Conservation (phyloP, 2,797 vertebrate genomes). For the Chelon labrosus region DNA sequence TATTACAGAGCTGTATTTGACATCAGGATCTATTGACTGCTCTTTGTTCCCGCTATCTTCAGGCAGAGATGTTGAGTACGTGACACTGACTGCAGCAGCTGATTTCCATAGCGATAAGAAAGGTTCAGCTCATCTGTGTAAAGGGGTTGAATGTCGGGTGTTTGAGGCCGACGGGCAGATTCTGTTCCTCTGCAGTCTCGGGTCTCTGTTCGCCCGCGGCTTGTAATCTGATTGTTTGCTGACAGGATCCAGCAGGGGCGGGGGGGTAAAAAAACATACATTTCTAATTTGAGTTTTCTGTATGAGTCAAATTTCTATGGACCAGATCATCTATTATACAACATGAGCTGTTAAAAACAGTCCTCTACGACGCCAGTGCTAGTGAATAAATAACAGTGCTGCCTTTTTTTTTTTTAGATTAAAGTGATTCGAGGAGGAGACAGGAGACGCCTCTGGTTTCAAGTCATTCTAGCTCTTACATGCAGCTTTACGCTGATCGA, state of each 20-base stretch:
- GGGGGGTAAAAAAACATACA: neutral
- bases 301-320: neutral
- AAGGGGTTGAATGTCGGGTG: slow-evolving; percentile 65
- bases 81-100: slow-evolving; percentile 47
- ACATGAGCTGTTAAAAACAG: neutral
- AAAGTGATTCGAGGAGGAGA: slow-evolving; percentile 8
- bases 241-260: neutral
- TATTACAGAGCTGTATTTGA: slow-evolving; percentile 27
- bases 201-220: slow-evolving; percentile 37
- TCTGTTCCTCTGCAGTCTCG: slow-evolving; percentile 48
- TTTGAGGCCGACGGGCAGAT: slow-evolving; percentile 48
- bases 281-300: slow-evolving; percentile 13
- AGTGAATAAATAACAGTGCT: slow-evolving; percentile 21
- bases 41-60: slow-evolving; percentile 51
- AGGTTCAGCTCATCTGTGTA: slow-evolving; percentile 41
- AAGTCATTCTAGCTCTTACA: slow-evolving; percentile 47
- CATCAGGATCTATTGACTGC: slow-evolving; percentile 30
- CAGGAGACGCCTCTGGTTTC: slow-evolving; percentile 29
- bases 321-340: neutral
- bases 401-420: slow-evolving; percentile 5
- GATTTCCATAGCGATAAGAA: slow-evolving; percentile 54
- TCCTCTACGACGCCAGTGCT: neutral
- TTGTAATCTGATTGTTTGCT: slow-evolving; percentile 38
- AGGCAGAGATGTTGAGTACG: slow-evolving; percentile 27
- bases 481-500: slow-evolving; percentile 57